A percentile compares a stretch with the other conserved stretches of the same genome.
Evolutionary conservation across 92 coral and sea anemone genomes (phyloP).

Genomic region (Blastomussa wellsi): DNA sequence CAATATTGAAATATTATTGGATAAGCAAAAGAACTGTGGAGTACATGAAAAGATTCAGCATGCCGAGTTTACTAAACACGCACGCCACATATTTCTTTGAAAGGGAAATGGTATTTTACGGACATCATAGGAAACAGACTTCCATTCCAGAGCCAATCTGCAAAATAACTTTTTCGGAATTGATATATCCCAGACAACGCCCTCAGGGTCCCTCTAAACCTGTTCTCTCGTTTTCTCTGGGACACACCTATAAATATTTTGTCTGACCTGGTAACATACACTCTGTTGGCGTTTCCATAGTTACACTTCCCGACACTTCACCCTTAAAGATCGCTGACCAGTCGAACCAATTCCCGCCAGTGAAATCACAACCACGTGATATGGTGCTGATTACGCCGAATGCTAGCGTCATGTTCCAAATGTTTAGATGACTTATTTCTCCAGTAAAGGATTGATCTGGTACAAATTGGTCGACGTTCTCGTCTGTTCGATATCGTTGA

Average conservation of each 20-base stretch:
- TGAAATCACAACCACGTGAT: slow-evolving; percentile 22
- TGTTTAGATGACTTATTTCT: slow-evolving; percentile 25
- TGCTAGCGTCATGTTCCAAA: slow-evolving; percentile 5
- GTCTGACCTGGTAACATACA: slow-evolving; percentile 10
- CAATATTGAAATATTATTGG: too few species aligned
- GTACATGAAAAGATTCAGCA: too few species aligned
- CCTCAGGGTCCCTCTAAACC: too few species aligned
- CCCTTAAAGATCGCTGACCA: slow-evolving; percentile 9
- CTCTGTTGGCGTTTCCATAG: slow-evolving; percentile 20
- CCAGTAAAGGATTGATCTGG: neutral
- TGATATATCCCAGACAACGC: too few species aligned
- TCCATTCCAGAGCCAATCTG: too few species aligned
- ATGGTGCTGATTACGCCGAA: neutral
- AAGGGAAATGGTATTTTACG: too few species aligned
- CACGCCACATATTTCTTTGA: too few species aligned
- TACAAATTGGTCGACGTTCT: neutral
- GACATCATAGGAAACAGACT: too few species aligned
- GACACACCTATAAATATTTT: neutral
- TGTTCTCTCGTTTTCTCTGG: neutral
- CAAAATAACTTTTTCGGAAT: too few species aligned
- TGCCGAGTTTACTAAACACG: too few species aligned
- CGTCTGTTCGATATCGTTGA: neutral
- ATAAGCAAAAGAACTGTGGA: too few species aligned
- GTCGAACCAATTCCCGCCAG: slow-evolving; percentile 25
- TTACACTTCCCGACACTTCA: slow-evolving; percentile 5